Conservation (phyloP, 2,113 vertebrate genomes). For the Daphoenositta chrysoptera region DNA sequence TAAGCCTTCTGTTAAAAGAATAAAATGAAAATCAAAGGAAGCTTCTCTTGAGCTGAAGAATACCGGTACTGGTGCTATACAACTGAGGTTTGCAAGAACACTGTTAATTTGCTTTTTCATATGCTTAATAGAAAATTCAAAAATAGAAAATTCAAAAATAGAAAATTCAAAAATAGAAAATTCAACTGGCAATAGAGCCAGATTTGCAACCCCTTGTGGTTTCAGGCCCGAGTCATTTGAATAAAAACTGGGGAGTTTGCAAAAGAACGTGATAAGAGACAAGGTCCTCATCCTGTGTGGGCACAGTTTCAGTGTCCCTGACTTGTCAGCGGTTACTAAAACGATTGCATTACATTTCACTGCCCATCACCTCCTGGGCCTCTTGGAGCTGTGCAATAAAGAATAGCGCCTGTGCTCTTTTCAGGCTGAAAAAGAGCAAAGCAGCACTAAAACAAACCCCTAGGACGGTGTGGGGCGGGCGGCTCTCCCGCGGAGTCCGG, state of each 20-base stretch:
- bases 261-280: not conserved
- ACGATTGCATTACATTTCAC: not conserved
- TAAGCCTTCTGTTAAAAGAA: not conserved
- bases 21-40: not conserved
- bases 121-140: not conserved
- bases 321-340: not conserved
- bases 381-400: not conserved
- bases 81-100: not conserved
- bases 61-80: accelerated
- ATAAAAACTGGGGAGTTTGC: not conserved
- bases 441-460: not conserved
- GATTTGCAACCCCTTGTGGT: not conserved
- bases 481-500: not conserved
- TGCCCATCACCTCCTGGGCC: not conserved
- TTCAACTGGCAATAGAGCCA: not conserved
- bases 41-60: not conserved
- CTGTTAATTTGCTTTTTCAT: not conserved
- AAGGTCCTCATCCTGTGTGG: not conserved
- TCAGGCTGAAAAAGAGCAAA: not conserved
- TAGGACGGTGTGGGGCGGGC: accelerated
- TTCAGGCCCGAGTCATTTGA: not conserved
- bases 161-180: not conserved
- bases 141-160: not conserved
- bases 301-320: not conserved
- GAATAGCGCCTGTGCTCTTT: not conserved